Evolutionary conservation across 2,888 invertebrate genomes (phyloP), one percentile per base, ranked within the genome.

Genomic region (Endomychus coccineus): DNA sequence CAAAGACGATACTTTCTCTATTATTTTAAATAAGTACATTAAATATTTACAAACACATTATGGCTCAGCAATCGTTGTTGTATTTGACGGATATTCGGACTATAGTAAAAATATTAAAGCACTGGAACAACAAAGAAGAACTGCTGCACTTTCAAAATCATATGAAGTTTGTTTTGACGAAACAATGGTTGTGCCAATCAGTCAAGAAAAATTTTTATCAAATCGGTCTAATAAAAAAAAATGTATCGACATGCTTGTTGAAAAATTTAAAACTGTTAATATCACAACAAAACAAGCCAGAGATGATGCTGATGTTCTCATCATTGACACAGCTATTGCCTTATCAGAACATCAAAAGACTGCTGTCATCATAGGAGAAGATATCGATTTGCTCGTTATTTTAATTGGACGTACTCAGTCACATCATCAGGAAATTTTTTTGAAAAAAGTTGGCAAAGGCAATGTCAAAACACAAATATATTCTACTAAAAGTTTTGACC

Each of bases 281-380:
- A 61, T 61, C 48, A 50, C 51, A 43, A 56, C 55, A 50, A 55
- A 57, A 52, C 54, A 55, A 54, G 56, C 57, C 40, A 44, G 44
- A 51, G 54, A 59, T 57, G 57, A 60, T n/a, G n/a, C n/a, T n/a
- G n/a, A 59, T 56, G 56, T 58, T 46, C 52, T 59, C 27, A 62
- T 61, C 40, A 46, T 61, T 29, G 53, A 62, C 35, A 59, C 58
- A 47, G 56, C 58, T 43, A 54, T 58, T 50, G 54, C 43, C 39
- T 38, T 39, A 51, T 55, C 52, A 27, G 29, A 51, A 45, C 42
- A 42, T 42, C 16, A 44, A 33, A 46, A 23, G 25, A 54, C 46
- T 38, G 39, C 45, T 16, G 54, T 57, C 46, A 55, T 60, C 40
- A 51, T 59, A 49, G 55, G 56, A 54, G 50, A 60, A 57, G 59